Base-by-base conservation (phyloP, 2,113 vertebrate species). In the Eubucco bourcierii region DNA sequence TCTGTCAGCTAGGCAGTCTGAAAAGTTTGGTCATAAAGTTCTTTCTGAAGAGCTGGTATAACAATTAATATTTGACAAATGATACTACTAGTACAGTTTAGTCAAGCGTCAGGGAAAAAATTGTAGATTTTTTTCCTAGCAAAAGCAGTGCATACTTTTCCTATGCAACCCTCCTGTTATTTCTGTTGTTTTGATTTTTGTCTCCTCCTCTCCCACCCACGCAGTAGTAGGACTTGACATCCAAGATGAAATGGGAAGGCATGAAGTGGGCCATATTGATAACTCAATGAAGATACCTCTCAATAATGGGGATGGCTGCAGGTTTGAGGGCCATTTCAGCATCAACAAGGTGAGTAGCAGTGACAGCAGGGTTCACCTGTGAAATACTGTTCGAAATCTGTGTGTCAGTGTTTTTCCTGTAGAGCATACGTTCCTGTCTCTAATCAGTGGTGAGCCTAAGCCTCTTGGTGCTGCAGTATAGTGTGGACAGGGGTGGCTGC, bases 161-260 rank as follows among this genome's bases (percentile, higher is more conserved):
- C 37, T 83, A 0, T 50, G 31, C 34, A 83, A 50, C 34, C 29
- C 72, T 90, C 68, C 39, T 80, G 24, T 66, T 87, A 66, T 13
- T 50, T 65, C 4, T 15, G 78, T 34, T 80, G 37, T 1, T 47
- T 41, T 85, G 33, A 88, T 34, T 37, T n/a, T 52, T 61, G 16
- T 68, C 63, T 67, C 39, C 17, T 65, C 56, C 56, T 44, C 21
- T 66, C 34, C 37, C 31, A 34, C 11, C 95, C 18, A 20, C 89
- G 66, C 85, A 99, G 99, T 99, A 98, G 99, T 99, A 83, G 99
- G 99, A 50, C 97, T 99, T 50, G 99, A 99, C 97, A 99, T 99
- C 95, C 99, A 99, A 90, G 99, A 99, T 98, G 99, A 99, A 96
- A 99, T 99, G 99, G 99, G 99, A 90, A 98, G 99, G 71, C 99